phyloP scores from a whole-genome alignment of 2,797 vertebrate species.

The Corythornis leucogaster region DNA sequence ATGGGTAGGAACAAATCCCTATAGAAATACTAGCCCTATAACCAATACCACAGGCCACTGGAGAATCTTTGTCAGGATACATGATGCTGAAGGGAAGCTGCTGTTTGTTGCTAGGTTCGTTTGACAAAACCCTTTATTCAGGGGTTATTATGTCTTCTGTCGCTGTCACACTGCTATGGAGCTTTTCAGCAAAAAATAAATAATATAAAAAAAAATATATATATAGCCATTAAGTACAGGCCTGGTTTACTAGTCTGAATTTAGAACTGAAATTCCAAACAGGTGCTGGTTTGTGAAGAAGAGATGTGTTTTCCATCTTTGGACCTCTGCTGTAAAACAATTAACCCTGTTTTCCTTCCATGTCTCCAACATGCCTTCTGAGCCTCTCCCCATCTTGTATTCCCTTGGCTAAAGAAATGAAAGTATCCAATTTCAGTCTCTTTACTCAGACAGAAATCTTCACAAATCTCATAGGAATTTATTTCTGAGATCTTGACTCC shows the following conservation, averaged over 20 bases:
- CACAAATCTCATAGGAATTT: neutral
- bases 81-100: neutral
- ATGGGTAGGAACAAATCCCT: neutral
- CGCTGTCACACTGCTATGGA: neutral
- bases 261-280: neutral
- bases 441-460: neutral
- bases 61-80: neutral
- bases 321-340: neutral
- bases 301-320: neutral
- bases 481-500: neutral
- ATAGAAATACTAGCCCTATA: neutral
- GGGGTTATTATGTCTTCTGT: neutral
- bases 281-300: neutral
- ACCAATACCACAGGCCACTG: neutral
- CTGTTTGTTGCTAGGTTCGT: neutral
- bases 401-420: neutral
- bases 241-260: neutral
- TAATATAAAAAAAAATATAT: neutral
- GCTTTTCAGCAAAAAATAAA: neutral
- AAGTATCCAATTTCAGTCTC: neutral
- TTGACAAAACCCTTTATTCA: neutral
- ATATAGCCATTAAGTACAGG: neutral
- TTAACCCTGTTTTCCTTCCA: neutral
- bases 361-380: neutral
- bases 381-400: neutral